These are phyloP conservation scores for Atta cephalotes DNA, from an alignment of 1,140 invertebrate genomes.

Conservation along the genomic window DNA sequence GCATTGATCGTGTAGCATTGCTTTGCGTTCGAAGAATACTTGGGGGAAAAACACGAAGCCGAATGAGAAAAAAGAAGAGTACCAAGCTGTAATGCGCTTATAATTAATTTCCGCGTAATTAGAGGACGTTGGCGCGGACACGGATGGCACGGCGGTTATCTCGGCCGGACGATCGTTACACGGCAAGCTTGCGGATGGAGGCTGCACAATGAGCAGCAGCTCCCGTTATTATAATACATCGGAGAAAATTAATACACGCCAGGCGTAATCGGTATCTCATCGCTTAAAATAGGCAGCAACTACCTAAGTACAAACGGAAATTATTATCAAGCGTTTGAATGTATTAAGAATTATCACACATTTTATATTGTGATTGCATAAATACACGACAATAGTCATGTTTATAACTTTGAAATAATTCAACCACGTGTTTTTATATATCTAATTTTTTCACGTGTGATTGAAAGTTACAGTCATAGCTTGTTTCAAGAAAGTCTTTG, in stretches of 20 bases:
- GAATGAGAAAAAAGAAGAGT: conserved; percentile 37
- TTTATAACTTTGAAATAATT: not conserved
- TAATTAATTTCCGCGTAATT: conserved; percentile 81
- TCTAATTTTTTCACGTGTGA: not conserved
- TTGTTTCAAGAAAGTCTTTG: not conserved
- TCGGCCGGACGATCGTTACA: conserved; percentile 76
- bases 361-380: not conserved
- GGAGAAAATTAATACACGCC: conserved; percentile 68
- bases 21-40: not conserved
- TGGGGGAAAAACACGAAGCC: conserved; percentile 23
- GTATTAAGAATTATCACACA: conserved; percentile 2
- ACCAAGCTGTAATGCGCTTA: conserved; percentile 59
- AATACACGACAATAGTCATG: not conserved
- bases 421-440: not conserved
- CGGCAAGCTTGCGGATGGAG: conserved; percentile 62
- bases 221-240: conserved; percentile 69
- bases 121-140: conserved; percentile 68
- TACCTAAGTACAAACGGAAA: conserved; percentile 47
- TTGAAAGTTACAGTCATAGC: not conserved
- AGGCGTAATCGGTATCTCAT: conserved; percentile 53
- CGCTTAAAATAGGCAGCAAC: conserved; percentile 46
- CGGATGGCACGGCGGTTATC: conserved; percentile 73
- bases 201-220: conserved; percentile 66
- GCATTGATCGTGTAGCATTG: conserved; percentile 32
- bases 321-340: conserved; percentile 13